Base-by-base conservation (phyloP, 2,888 invertebrate species). In the Protophormia terraenovae region DNA sequence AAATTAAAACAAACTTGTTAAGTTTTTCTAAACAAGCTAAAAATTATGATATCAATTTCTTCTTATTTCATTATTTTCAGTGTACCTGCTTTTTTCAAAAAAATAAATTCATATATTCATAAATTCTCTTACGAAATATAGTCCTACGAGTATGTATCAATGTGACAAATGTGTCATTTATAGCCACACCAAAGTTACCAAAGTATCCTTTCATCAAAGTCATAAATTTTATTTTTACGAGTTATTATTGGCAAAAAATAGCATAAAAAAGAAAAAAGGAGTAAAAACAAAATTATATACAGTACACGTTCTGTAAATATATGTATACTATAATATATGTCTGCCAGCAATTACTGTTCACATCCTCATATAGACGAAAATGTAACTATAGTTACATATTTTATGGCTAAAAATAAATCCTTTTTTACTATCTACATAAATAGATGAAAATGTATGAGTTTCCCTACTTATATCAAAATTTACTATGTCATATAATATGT, bases 151-250 rank as follows among this genome's bases (percentile, higher is more conserved):
- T 35, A 84, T 72, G 81, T 73, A 73, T 81, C 77, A 77, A 73
- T 78, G 81, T 73, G 77, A 78, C 81, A 76, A 78, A 75, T 78
- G 69, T 81, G 84, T 77, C 81, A 77, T 77, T 81, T 78, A 85
- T 71, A 75, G 75, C 69, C 50, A 82, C 78, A 85, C 75, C 75
- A 79, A 71, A 38, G 64, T 45, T 71, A 53, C 82, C 69, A 79
- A 66, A 75, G 41, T 71, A 82, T 78, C 58, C 82, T 82, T 71
- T 82, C 82, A 82, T 75, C 85, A 85, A 79, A 79, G 60, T 75
- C 82, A 85, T 85, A 85, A 82, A 85, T 82, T 85, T 79, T 76
- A 72, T 60, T 75, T 82, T 85, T 82, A 85, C 85, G 82, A 85
- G 78, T 58, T 64, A 38, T 66, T 78, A 78, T 85, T 82, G 81